phyloP scores from a whole-genome alignment of 1,140 invertebrate genomes.

The Portunus trituberculatus region DNA sequence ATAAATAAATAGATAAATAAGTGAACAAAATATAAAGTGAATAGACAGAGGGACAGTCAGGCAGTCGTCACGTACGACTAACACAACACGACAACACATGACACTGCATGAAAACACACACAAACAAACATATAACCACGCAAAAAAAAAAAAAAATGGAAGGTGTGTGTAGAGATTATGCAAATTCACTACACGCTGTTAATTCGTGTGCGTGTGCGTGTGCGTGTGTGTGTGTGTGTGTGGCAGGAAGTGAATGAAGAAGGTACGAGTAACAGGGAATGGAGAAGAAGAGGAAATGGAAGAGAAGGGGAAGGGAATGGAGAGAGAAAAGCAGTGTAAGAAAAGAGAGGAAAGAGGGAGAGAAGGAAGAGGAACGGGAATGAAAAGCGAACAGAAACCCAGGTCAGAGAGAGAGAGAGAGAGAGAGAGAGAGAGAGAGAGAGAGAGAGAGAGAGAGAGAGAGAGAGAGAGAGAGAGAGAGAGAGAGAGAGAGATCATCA shows the following conservation, averaged over 20 bases:
- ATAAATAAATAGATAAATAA: neutral
- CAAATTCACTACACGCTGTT: neutral
- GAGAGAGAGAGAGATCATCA: slow-evolving; percentile 27
- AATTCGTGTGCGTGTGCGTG: neutral
- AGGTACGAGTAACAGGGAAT: neutral
- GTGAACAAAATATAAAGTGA: neutral
- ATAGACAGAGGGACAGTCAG: neutral
- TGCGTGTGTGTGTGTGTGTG: slow-evolving; percentile 28
- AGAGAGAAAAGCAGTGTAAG: neutral
- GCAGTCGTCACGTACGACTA: neutral
- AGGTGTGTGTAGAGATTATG: neutral
- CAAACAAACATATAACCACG: neutral
- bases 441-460: neutral
- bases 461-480: slow-evolving; percentile 9
- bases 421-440: neutral
- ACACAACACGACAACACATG: neutral
- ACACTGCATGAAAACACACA: neutral
- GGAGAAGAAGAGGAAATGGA: neutral
- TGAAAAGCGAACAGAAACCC: neutral
- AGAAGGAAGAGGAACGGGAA: neutral
- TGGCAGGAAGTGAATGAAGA: neutral
- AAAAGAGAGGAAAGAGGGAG: neutral
- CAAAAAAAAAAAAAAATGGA: neutral
- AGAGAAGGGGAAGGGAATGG: neutral
- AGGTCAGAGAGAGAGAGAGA: neutral